phyloP scores from a whole-genome alignment of 2,888 invertebrate species.

The Troilus luridus region DNA sequence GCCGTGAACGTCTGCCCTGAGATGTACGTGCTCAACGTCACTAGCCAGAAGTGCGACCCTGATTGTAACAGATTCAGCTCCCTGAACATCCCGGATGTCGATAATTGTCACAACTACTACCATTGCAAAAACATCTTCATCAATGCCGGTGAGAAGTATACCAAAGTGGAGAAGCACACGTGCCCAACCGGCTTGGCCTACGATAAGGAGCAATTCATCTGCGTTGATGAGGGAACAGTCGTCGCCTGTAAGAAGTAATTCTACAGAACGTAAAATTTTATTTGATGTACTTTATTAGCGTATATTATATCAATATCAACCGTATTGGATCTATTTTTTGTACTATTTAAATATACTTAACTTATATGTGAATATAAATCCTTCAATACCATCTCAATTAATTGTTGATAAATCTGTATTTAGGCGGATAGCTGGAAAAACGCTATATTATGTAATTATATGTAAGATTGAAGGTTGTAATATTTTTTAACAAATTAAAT shows the following conservation, averaged over 20 bases:
- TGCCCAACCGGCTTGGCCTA: neutral
- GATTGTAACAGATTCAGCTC: constrained; percentile 50
- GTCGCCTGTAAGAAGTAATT: neutral
- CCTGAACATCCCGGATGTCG: constrained; percentile 53
- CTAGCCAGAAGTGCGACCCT: constrained; percentile 61
- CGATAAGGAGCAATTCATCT: neutral
- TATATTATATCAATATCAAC: neutral
- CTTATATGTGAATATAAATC: neutral
- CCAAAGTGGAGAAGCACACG: neutral
- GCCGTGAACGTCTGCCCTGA: constrained; percentile 60
- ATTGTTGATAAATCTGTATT: neutral
- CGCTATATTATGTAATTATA: too few relatives aligned
- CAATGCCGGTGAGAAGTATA: neutral
- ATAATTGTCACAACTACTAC: constrained; percentile 61
- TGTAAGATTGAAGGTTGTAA: too few relatives aligned
- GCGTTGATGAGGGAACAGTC: neutral
- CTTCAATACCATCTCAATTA: neutral
- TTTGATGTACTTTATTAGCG: neutral
- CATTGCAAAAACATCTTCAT: constrained; percentile 40
- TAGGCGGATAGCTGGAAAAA: too few relatives aligned
- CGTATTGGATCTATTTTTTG: constrained; percentile 28
- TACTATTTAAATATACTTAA: constrained; percentile 30
- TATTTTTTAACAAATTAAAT: too few relatives aligned
- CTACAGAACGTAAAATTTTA: neutral
- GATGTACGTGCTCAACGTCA: constrained; percentile 57